phyloP scores from a whole-genome alignment of 2,888 invertebrate genomes.

The Sialis lutaria region DNA sequence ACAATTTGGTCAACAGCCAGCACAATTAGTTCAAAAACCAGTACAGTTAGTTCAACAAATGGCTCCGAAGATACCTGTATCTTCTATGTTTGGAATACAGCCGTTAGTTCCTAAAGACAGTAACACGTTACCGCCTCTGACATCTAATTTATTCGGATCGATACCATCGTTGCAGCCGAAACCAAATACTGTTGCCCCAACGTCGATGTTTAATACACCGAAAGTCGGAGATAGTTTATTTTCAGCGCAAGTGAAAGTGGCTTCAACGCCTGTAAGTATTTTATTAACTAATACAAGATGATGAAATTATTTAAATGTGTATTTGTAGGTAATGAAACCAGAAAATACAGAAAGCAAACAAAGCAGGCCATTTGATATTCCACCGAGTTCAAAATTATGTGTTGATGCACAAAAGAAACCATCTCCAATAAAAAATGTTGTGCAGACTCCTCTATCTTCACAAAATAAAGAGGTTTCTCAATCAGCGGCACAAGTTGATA shows the following conservation, averaged over 20 bases:
- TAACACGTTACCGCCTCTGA: too few species aligned
- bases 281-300: background rate
- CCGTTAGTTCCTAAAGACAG: too few species aligned
- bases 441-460: background rate
- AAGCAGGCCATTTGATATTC: background rate
- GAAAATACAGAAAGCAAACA: background rate
- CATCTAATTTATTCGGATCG: too few species aligned
- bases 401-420: background rate
- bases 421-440: background rate
- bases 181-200: too few species aligned
- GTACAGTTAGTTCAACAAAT: too few species aligned
- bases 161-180: too few species aligned
- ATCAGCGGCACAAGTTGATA: background rate
- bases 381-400: background rate
- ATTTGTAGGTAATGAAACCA: background rate
- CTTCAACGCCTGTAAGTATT: slow-evolving; percentile 1
- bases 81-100: too few species aligned
- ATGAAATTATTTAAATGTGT: background rate
- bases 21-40: background rate
- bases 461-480: background rate
- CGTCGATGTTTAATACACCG: too few species aligned
- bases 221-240: background rate
- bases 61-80: too few species aligned
- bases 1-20: slow-evolving; percentile 1
- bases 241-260: background rate